Base-by-base conservation (phyloP, 2,797 vertebrate species). In the Merluccius polli region DNA sequence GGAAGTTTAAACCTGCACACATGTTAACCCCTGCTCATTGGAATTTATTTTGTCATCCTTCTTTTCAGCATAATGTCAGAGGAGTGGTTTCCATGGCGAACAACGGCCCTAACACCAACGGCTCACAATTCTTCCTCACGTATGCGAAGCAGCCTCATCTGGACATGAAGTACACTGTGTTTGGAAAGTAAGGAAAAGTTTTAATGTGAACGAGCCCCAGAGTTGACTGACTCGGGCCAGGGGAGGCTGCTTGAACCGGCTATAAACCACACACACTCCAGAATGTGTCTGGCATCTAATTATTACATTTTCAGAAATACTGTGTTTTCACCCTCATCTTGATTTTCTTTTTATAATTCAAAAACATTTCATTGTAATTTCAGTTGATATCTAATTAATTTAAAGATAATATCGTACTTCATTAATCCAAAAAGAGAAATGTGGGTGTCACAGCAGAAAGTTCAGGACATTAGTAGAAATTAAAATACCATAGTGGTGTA, bases 21-120 rank as follows among this genome's bases (percentile, higher is more conserved):
- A 27, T 27, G 24, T 29, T 27, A 12, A 27, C 8, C 3, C n/a
- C 6, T 18, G 7, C 21, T n/a, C 21, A 1, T 9, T 59, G 52
- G 52, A 5, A 70, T 35, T 8, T 65, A 2, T 35, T 32, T 1
- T 33, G 68, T 70, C n/a, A n/a, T n/a, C 16, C 69, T 32, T 15
- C 21, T 11, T 31, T 75, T 38, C 74, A 99, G 98, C 98, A 99
- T 85, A 99, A 90, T 52, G 96, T 99, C 29, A 94, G 98, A 84
- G 98, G 98, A n/a, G 97, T 98, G 3, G 97, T 99, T 71, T 97
- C 98, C 0, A 97, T 99, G 98, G 98, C 98, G 35, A 99, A 98
- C 88, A 98, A 95, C 9, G 98, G 98, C 24, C 96, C 98, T 0
- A 97, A 98, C 88, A 98, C 96, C 13, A 99, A 98, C 52, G 95